These are phyloP conservation scores for Plutomurus gul DNA, from an alignment of 1,140 invertebrate species.

Conservation along the genomic window DNA sequence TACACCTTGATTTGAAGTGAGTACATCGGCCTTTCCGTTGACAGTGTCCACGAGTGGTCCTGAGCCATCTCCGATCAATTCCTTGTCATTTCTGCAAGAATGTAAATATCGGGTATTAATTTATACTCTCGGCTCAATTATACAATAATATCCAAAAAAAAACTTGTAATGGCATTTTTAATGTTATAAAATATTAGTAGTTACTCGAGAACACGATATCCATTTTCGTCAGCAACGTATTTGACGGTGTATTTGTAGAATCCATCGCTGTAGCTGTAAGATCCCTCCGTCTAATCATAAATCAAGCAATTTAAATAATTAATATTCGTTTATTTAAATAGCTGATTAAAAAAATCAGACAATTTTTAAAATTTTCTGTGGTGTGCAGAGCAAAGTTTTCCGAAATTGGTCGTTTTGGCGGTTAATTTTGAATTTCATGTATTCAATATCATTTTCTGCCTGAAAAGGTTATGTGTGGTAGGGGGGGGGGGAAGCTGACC, in stretches of 20 bases:
- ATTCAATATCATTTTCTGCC: no score
- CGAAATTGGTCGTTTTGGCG: no score
- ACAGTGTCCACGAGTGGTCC: conserved; percentile 59
- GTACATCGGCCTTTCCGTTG: conserved; percentile 60
- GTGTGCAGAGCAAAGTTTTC: no score
- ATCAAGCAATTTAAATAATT: not conserved
- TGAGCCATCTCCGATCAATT: conserved; percentile 58
- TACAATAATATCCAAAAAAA: not conserved
- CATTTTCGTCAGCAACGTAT: conserved; percentile 65
- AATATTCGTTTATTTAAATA: no score
- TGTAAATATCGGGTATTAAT: conserved; percentile 27
- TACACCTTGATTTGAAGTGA: conserved; percentile 55
- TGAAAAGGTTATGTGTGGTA: no score
- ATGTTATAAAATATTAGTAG: conserved; percentile 39
- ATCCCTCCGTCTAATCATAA: conserved; percentile 55
- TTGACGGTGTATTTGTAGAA: conserved; percentile 61
- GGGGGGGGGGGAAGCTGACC: no score
- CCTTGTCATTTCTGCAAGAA: conserved; percentile 59
- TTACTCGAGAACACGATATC: conserved; percentile 64
- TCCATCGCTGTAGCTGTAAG: conserved; percentile 65
- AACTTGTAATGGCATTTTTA: not conserved
- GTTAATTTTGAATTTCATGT: no score
- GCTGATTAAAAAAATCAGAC: no score
- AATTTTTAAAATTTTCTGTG: no score
- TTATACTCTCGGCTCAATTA: no score